Evolutionary conservation across 1,140 invertebrate genomes (phyloP), one percentile per base, ranked within the genome.

Genomic region (Caenorhabditis latens): DNA sequence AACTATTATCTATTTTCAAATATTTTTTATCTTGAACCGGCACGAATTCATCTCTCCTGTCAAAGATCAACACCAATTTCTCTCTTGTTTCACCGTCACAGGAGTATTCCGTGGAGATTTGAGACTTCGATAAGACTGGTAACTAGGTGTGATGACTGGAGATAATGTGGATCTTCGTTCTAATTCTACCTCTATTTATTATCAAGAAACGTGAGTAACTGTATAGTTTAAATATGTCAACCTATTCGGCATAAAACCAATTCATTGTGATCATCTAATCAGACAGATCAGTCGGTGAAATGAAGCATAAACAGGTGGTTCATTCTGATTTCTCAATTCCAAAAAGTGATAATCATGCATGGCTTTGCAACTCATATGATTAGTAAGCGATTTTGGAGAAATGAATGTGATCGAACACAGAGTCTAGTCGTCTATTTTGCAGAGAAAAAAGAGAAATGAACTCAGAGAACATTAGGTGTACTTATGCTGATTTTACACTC

Each of bases 341-440:
- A 9, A n/a, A 58, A 21, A 58, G n/a, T 58, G 57, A 58, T 58
- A 58, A 58, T 58, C 57, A n/a, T 58, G 57, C 57, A 58, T n/a
- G 57, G 21, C 8, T 58, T 58, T 58, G 50, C 50, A 53, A 53
- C 32, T 53, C 50, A 58, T n/a, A 58, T 58, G 57, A 58, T 58
- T 58, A 58, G 57, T 8, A 5, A 21, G 14, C n/a, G 14, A n/a
- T 21, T 58, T 21, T 8, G 57, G 8, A 21, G 57, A 58, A 58
- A 58, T n/a, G 16, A 53, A 53, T n/a, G 57, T 58, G 57, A 58
- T 58, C 57, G 57, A 58, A 58, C 57, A 58, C 16, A 58, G 57
- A 58, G 57, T 58, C n/a, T 58, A 58, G 57, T 32, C 32, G 32
- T 58, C 57, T n/a, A 19, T 58, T 58, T 58, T n/a, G 19, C 16